These are phyloP conservation scores for Acanthochromis polyacanthus DNA, from an alignment of 2,113 vertebrate genomes.

Conservation along the genomic window DNA sequence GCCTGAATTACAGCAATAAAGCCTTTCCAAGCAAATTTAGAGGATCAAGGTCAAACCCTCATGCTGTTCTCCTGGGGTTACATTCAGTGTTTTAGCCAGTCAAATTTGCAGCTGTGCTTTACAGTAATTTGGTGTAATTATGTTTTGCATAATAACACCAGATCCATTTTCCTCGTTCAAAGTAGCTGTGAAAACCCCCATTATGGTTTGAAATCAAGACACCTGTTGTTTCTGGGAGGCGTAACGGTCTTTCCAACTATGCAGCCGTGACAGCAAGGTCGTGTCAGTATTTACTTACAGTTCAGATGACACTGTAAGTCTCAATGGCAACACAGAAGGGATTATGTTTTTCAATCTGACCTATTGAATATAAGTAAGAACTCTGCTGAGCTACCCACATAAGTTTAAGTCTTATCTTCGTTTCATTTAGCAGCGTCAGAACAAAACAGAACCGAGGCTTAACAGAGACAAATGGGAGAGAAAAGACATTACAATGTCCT, in stretches of 20 bases:
- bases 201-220: neutral
- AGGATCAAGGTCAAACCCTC: conserved; percentile 26
- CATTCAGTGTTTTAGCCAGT: conserved; percentile 15
- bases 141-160: conserved; percentile 1
- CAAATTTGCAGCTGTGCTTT: conserved; percentile 9
- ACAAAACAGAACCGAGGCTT: conserved; percentile 37
- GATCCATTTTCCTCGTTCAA: conserved; percentile 1
- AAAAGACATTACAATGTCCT: conserved; percentile 28
- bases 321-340: neutral
- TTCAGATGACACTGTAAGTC: neutral
- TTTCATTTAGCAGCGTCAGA: conserved; percentile 43
- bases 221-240: neutral
- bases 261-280: neutral
- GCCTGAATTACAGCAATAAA: conserved; percentile 18
- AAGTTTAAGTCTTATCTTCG: conserved; percentile 34
- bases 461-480: conserved; percentile 36
- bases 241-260: neutral
- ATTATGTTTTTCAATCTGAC: conserved; percentile 1
- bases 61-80: conserved; percentile 21
- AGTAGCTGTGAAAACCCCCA: neutral
- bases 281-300: conserved; percentile 14
- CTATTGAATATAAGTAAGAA: conserved; percentile 8
- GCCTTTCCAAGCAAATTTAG: conserved; percentile 3
- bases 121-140: conserved; percentile 23
- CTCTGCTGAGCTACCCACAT: conserved; percentile 4